phyloP scores from a whole-genome alignment of 2,888 invertebrate species.

The Hirtodrosophila trivittata region DNA sequence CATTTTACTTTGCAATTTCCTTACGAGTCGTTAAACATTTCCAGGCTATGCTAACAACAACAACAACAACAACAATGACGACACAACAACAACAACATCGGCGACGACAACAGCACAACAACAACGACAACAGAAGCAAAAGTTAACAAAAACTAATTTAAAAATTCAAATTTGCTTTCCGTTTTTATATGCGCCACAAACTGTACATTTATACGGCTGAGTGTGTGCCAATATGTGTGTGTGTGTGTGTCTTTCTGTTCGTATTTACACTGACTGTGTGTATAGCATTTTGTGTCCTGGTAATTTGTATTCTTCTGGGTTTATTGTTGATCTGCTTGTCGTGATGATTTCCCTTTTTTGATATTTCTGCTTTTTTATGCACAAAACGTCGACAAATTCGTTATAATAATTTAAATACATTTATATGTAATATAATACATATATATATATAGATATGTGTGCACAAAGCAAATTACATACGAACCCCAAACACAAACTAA shows the following conservation, averaged over 20 bases:
- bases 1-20: conserved; percentile 81
- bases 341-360: conserved; percentile 30
- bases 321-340: conserved; percentile 76
- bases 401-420: conserved; percentile 34
- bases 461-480: no score
- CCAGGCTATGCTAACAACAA: conserved; percentile 63
- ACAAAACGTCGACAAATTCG: conserved; percentile 46
- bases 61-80: conserved; percentile 15
- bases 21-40: conserved; percentile 83
- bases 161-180: conserved; percentile 83
- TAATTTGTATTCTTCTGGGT: conserved; percentile 81
- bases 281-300: conserved; percentile 65
- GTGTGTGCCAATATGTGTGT: conserved; percentile 31
- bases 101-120: conserved; percentile 15
- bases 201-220: conserved; percentile 73
- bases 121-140: conserved; percentile 60
- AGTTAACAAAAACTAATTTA: conserved; percentile 84
- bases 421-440: not conserved
- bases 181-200: conserved; percentile 74
- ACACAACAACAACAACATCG: conserved; percentile 13
- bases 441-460: not conserved
- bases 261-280: conserved; percentile 22
- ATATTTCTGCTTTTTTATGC: conserved; percentile 41
- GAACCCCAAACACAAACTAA: no score
- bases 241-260: conserved; percentile 19